These are phyloP conservation scores for Limonius californicus DNA, from an alignment of 1,140 invertebrate genomes.

Conservation along the genomic window DNA sequence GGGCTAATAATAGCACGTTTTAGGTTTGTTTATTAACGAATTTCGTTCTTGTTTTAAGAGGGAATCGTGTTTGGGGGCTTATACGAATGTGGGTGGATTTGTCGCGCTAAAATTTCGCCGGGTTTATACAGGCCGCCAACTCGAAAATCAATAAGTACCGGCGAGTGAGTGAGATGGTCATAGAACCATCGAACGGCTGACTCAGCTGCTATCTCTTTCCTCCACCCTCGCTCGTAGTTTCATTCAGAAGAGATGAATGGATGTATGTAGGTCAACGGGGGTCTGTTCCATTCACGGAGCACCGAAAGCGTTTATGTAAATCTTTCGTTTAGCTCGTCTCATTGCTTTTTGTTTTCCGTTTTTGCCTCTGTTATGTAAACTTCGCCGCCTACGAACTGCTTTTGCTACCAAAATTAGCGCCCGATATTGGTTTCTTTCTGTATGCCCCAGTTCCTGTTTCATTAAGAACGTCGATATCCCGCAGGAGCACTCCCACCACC, in stretches of 20 bases:
- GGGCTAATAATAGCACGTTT: not conserved
- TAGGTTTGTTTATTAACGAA: not conserved
- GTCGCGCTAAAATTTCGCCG: not conserved
- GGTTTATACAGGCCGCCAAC: constrained; percentile 13
- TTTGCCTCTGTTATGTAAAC: not conserved
- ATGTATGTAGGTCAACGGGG: constrained; percentile 31
- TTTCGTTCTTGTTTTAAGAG: not conserved
- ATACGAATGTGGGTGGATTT: not conserved
- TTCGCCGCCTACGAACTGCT: not conserved
- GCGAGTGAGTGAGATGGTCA: constrained; percentile 15
- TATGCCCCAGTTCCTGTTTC: constrained; percentile 5
- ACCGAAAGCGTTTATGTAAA: constrained; percentile 6
- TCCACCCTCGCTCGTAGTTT: constrained; percentile 19
- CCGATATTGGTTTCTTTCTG: not conserved
- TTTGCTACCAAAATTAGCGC: not conserved
- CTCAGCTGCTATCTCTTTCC: constrained; percentile 22
- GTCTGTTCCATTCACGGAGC: constrained; percentile 29
- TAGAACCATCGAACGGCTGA: constrained; percentile 18
- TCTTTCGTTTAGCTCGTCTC: not conserved
- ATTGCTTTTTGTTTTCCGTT: not conserved
- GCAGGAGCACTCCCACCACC: not conserved
- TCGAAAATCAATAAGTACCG: constrained; percentile 24
- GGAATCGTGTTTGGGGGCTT: not conserved
- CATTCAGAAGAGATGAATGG: constrained; percentile 39
- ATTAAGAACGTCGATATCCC: constrained; percentile 5